These are phyloP conservation scores for Barnardius zonarius DNA, from an alignment of 2,113 vertebrate genomes.

Conservation along the genomic window DNA sequence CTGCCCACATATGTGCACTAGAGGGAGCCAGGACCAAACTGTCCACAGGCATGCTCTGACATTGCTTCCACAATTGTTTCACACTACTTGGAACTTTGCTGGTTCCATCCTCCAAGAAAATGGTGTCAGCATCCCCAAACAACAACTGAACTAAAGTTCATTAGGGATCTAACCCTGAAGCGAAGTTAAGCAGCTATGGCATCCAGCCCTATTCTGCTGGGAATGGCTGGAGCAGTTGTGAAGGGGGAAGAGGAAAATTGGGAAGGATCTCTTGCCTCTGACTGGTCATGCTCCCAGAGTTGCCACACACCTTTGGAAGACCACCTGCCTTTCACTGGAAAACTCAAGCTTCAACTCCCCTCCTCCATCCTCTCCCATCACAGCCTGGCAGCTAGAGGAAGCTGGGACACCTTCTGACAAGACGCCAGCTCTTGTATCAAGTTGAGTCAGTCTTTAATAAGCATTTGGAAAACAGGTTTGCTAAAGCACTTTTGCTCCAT, in stretches of 20 bases:
- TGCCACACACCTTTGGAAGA: background rate
- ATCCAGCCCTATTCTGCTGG: background rate
- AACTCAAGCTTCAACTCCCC: background rate
- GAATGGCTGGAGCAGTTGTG: background rate
- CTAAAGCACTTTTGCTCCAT: background rate
- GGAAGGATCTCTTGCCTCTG: background rate
- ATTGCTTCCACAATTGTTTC: background rate
- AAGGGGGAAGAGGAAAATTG: background rate
- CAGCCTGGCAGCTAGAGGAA: background rate
- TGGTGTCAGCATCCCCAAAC: background rate
- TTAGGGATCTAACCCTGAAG: background rate
- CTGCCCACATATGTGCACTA: constrained; percentile 6
- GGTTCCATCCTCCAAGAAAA: background rate
- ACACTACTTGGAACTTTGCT: background rate
- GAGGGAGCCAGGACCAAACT: constrained; percentile 49
- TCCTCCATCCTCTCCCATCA: background rate
- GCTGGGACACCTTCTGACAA: background rate
- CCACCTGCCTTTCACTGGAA: background rate
- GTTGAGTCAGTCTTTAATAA: background rate
- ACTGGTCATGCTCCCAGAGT: background rate
- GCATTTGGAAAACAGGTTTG: background rate
- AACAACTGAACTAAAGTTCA: background rate
- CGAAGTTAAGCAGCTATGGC: background rate
- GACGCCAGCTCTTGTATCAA: background rate
- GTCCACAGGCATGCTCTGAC: rapidly evolving